Evolutionary conservation across 2,113 vertebrate genomes (phyloP).

Genomic region (Onychostruthus taczanowskii): DNA sequence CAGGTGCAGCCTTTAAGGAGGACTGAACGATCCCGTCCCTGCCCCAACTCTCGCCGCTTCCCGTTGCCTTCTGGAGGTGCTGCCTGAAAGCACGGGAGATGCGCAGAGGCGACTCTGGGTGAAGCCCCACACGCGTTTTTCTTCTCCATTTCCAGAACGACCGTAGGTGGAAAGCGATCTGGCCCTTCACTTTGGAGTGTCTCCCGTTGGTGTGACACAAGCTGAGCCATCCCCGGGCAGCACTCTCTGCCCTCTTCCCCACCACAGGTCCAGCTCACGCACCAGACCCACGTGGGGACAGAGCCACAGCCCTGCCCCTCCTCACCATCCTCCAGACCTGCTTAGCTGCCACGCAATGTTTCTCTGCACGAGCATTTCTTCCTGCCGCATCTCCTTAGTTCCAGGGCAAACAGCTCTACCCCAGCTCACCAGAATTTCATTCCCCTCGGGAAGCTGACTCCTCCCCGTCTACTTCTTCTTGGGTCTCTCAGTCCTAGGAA

Average conservation of each 20-base stretch:
- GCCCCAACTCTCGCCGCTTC: not conserved
- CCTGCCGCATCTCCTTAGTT: rapidly evolving
- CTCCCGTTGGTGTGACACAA: rapidly evolving
- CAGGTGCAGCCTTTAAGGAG: not conserved
- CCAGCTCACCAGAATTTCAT: not conserved
- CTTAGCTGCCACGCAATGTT: rapidly evolving
- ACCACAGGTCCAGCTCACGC: not conserved
- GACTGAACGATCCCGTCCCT: rapidly evolving
- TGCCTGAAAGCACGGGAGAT: not conserved
- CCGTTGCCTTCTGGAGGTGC: not conserved
- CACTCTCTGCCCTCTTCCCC: not conserved
- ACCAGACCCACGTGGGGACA: not conserved
- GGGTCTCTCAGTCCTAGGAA: not conserved
- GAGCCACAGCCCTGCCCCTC: not conserved
- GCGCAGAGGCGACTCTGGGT: not conserved
- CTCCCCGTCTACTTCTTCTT: not conserved
- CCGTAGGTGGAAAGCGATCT: not conserved
- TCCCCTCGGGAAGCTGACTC: not conserved
- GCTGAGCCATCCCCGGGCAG: not conserved
- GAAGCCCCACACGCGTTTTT: rapidly evolving
- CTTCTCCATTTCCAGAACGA: not conserved
- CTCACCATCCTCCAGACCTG: not conserved
- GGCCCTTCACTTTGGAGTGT: not conserved
- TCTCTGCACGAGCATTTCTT: not conserved
- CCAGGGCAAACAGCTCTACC: rapidly evolving